Evolutionary conservation across 1,140 invertebrate species (phyloP).

Genomic region (Physella acuta): DNA sequence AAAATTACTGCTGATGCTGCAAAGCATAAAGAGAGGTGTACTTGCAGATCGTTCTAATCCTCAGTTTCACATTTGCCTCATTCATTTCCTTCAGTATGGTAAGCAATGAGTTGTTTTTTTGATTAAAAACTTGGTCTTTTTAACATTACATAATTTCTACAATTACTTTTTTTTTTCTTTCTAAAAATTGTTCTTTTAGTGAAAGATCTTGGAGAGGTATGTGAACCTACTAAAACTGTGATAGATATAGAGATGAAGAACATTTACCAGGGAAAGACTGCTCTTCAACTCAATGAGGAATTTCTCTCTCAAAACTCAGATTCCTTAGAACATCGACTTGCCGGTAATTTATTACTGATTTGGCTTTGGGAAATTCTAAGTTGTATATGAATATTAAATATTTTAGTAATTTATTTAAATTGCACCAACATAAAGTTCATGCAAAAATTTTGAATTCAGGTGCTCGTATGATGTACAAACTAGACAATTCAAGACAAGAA

Average conservation of each 20-base stretch:
- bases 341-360: constrained; percentile 63
- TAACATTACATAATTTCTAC: neutral
- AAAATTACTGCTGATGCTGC: constrained; percentile 59
- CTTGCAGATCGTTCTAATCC: constrained; percentile 74
- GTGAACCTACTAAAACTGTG: constrained; percentile 72
- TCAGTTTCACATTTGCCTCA: constrained; percentile 80
- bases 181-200: constrained; percentile 29
- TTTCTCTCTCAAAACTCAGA: constrained; percentile 68
- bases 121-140: neutral
- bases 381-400: neutral
- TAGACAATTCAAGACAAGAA: constrained; percentile 66
- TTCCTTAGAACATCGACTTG: constrained; percentile 71
- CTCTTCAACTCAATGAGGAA: constrained; percentile 71
- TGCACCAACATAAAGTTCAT: neutral
- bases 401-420: neutral
- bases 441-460: constrained; percentile 28
- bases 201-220: constrained; percentile 56
- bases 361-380: neutral
- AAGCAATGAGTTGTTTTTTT: constrained; percentile 29
- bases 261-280: constrained; percentile 67
- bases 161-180: neutral
- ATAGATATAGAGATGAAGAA: constrained; percentile 72
- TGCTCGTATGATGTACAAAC: constrained; percentile 71
- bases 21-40: constrained; percentile 85
- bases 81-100: constrained; percentile 68